Conservation (phyloP, 2,888 invertebrate species). For the Agapostemon virescens region DNA sequence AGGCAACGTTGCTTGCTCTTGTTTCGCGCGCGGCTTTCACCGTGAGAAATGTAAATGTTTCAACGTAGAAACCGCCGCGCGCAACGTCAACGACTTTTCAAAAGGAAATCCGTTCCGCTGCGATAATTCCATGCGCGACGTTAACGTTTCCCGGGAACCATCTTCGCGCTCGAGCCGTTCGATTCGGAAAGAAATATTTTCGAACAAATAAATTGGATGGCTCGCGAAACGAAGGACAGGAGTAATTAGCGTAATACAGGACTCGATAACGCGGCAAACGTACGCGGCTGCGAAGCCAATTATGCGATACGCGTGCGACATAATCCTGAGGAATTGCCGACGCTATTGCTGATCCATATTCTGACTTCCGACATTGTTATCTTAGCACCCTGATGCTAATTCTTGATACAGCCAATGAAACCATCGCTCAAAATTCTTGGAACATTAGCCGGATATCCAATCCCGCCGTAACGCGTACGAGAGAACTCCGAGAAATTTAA, state of each 20-base stretch:
- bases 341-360: not conserved
- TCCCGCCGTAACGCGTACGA: not conserved
- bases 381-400: not conserved
- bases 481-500: not conserved
- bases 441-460: not conserved
- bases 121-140: no score
- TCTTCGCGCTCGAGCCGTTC: not conserved
- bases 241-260: not conserved
- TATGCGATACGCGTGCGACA: not conserved
- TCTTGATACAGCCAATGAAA: not conserved
- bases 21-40: constrained; percentile 23
- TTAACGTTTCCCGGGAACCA: not conserved
- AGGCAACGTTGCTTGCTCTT: constrained; percentile 33
- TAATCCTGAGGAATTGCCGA: constrained; percentile 28
- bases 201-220: not conserved
- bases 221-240: not conserved
- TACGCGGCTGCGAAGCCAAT: constrained; percentile 22
- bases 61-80: not conserved
- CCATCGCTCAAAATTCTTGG: not conserved
- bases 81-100: no score
- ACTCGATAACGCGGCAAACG: constrained; percentile 5
- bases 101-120: not conserved
- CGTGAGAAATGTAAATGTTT: constrained; percentile 15
- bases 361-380: constrained; percentile 11
- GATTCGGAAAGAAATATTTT: not conserved